A percentile compares a stretch with the other conserved stretches of the same genome.
phyloP scores from a whole-genome alignment of 2,888 invertebrate genomes.

The Leptura quadrifasciata region DNA sequence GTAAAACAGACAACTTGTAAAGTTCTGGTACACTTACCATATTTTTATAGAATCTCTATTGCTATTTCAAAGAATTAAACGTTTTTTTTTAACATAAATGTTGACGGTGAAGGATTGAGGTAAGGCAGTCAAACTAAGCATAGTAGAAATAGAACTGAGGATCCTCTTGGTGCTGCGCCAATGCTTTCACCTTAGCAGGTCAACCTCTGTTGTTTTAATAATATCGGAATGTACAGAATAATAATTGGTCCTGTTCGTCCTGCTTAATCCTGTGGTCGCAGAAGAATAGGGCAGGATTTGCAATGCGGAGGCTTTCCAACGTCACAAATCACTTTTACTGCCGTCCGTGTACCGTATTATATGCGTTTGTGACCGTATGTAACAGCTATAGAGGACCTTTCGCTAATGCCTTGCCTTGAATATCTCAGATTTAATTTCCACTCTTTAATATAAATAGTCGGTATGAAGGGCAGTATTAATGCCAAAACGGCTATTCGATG shows the following conservation, averaged over 20 bases:
- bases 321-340: slow-evolving; percentile 75
- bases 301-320: slow-evolving; percentile 72
- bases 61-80: too few relatives aligned
- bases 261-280: slow-evolving; percentile 66
- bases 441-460: slow-evolving; percentile 67
- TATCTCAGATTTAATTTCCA: slow-evolving; percentile 71
- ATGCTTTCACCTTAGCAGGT: slow-evolving; percentile 37
- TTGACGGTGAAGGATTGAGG: too few relatives aligned
- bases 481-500: slow-evolving; percentile 55
- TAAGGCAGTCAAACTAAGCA: too few relatives aligned
- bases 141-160: too few relatives aligned
- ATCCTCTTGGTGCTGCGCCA: not conserved
- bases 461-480: slow-evolving; percentile 62
- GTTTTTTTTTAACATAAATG: too few relatives aligned
- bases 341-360: slow-evolving; percentile 55
- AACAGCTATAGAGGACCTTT: slow-evolving; percentile 64
- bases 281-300: slow-evolving; percentile 73
- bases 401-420: slow-evolving; percentile 67
- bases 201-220: slow-evolving; percentile 65
- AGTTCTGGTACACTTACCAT: too few relatives aligned
- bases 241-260: slow-evolving; percentile 72
- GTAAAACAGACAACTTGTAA: too few relatives aligned
- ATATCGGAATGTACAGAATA: slow-evolving; percentile 70
- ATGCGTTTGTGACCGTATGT: slow-evolving; percentile 60
- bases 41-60: too few relatives aligned